phyloP scores from a whole-genome alignment of 2,113 vertebrate species.

The Peromyscus californicus region DNA sequence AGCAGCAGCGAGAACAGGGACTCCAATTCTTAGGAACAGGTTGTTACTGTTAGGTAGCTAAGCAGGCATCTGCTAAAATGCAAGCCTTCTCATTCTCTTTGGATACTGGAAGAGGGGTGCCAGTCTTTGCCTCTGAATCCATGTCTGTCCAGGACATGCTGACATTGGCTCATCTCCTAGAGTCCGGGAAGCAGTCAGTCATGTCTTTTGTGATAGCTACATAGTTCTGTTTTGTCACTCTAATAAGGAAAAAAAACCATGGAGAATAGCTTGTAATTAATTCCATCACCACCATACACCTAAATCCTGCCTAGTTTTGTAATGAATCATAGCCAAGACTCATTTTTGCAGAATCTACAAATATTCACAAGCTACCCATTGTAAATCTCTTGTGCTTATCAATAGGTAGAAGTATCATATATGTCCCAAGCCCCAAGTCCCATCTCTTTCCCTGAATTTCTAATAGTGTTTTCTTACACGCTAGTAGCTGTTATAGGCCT shows the following conservation, averaged over 20 bases:
- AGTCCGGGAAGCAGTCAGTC: neutral
- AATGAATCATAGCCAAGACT: neutral
- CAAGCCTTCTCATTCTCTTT: neutral
- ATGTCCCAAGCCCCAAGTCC: neutral
- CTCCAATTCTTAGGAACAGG: neutral
- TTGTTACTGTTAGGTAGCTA: neutral
- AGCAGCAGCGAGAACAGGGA: neutral
- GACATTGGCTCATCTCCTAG: slow-evolving; percentile 19
- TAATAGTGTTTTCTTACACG: neutral
- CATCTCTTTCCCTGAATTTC: neutral
- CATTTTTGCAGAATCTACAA: neutral
- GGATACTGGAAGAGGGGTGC: neutral
- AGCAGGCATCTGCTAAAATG: neutral
- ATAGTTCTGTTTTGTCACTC: neutral
- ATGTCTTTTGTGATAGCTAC: neutral
- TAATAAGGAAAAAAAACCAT: neutral
- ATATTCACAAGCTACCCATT: neutral
- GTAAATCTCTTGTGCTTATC: neutral
- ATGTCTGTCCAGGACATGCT: neutral
- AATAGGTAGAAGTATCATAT: neutral
- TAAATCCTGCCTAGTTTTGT: neutral
- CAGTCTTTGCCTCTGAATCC: neutral
- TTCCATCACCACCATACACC: neutral
- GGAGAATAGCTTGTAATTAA: neutral
- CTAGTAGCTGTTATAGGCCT: accelerated